phyloP scores from a whole-genome alignment of 2,888 invertebrate genomes.

The Argyresthia albistria region DNA sequence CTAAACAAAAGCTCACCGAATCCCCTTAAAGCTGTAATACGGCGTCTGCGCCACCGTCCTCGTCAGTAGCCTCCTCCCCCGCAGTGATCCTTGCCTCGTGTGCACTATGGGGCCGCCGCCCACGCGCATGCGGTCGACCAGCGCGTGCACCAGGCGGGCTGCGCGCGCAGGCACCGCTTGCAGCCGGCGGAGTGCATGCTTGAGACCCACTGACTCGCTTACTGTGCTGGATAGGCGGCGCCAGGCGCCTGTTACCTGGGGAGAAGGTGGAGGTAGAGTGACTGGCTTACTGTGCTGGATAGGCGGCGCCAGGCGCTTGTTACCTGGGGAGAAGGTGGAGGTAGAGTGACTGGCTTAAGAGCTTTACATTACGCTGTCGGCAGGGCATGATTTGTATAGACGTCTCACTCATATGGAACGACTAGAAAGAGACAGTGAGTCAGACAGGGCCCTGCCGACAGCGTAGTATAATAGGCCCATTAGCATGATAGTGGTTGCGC shows the following conservation, averaged over 20 bases:
- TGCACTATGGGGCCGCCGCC: constrained; percentile 59
- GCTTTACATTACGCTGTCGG: too few species aligned
- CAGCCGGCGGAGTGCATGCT: constrained; percentile 55
- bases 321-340: constrained; percentile 25
- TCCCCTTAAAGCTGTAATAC: constrained; percentile 64
- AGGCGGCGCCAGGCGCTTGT: constrained; percentile 63
- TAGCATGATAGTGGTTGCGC: too few species aligned
- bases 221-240: constrained; percentile 58
- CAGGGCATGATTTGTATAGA: too few species aligned
- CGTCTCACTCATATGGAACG: too few species aligned
- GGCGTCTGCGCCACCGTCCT: constrained; percentile 48
- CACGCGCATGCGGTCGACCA: constrained; percentile 66
- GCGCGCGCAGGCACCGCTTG: constrained; percentile 62
- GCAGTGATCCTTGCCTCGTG: constrained; percentile 46
- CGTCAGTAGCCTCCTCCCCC: constrained; percentile 53
- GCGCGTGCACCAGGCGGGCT: constrained; percentile 57
- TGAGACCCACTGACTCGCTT: constrained; percentile 61
- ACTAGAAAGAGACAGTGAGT: too few species aligned
- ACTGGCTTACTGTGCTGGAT: constrained; percentile 17
- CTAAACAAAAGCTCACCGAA: constrained; percentile 25
- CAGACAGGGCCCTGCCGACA: too few species aligned
- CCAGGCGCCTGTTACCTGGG: constrained; percentile 63
- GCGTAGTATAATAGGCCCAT: too few species aligned
- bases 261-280: neutral
- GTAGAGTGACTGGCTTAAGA: neutral